Conservation (phyloP, 1,140 invertebrate genomes). For the Atta cephalotes region DNA sequence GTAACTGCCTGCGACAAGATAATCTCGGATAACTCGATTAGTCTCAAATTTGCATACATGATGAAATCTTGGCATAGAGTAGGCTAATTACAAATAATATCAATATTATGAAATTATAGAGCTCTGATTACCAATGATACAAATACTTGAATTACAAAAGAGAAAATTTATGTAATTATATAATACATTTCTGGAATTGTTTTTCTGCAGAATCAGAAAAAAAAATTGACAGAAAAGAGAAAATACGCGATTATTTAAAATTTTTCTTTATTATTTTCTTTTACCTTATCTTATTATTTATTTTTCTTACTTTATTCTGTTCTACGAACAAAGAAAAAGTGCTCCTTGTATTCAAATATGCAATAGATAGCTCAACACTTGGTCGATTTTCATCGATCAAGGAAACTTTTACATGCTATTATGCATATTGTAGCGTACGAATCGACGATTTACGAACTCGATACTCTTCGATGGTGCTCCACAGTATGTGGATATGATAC, state of each 20-base stretch:
- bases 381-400: constrained; percentile 12
- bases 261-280: no score
- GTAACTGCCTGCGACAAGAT: constrained; percentile 2
- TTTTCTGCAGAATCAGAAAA: background rate
- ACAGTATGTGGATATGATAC: constrained; percentile 2
- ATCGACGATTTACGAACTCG: constrained; percentile 25
- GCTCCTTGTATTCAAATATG: background rate
- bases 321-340: background rate
- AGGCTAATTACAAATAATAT: constrained; percentile 41
- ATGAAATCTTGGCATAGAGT: constrained; percentile 15
- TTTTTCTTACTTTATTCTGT: background rate
- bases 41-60: constrained; percentile 18
- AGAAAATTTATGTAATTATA: background rate
- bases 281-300: background rate
- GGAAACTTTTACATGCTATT: constrained; percentile 15
- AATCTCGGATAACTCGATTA: constrained; percentile 36
- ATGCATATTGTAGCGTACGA: constrained; percentile 16
- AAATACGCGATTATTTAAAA: background rate
- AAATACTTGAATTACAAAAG: background rate
- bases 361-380: background rate
- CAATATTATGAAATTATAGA: constrained; percentile 25
- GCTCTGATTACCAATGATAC: background rate
- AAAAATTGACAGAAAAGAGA: background rate
- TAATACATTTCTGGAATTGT: background rate
- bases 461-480: constrained; percentile 34